Base-by-base conservation (phyloP, 2,797 vertebrate genomes). In the Falco columbarius region DNA sequence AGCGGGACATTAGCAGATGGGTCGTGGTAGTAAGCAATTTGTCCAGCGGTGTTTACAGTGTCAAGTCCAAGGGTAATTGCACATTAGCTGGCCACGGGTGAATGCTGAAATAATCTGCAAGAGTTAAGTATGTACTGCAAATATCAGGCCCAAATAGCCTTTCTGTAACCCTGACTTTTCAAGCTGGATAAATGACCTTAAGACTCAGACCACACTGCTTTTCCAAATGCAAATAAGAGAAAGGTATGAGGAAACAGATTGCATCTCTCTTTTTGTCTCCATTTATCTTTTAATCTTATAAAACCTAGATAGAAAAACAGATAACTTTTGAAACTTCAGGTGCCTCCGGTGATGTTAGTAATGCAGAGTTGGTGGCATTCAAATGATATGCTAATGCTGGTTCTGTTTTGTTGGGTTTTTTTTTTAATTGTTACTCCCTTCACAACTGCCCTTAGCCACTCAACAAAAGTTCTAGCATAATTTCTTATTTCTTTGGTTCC, bases 401-500 rank as follows among this genome's bases (percentile, higher is more conserved):
- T 7, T 23, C 21, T 7, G 14, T 38, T 20, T 6, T 52, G 14
- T 6, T 8, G 54, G 34, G 8, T 9, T 3, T 17, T 44, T 58
- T 82, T 49, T 2, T 5, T 5, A 30, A 27, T 24, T 38, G 9
- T 29, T 85, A 18, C 26, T 73, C 12, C 29, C 49, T 92, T 83
- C 68, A n/a, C 14, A 70, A 34, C 14, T 77, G 34, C 51, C 30
- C 88, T 86, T 52, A 83, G 29, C 15, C 54, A 24, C 24, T 83
- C 46, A 49, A n/a, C 15, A 30, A 11, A 62, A 59, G 21, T 58
- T 89, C 38, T 66, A 27, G 9, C 29, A 32, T n/a, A 73, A 76
- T 52, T 80, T 62, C 26, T 84, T 71, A 30, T 44, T 85, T 75
- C 82, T 72, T 91, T 36, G 75, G 19, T 89, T 93, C 38, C 97